These are phyloP conservation scores for Odontophorus gujanensis DNA, from an alignment of 2,113 vertebrate species.

Conservation along the genomic window DNA sequence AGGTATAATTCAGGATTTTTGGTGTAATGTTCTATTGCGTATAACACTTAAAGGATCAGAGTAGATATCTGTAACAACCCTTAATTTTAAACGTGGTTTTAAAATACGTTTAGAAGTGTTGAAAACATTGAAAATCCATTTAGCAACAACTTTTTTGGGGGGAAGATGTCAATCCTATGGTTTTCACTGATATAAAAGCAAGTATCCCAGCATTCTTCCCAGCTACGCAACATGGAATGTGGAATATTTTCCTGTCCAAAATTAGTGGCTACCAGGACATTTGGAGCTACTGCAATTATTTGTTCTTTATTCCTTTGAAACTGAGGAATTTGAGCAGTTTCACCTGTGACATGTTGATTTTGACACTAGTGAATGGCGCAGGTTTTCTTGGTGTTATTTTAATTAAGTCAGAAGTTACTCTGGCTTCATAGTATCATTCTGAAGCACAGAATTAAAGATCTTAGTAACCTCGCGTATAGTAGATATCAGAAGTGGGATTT, in stretches of 20 bases:
- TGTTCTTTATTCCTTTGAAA: neutral
- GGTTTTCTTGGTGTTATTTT: neutral
- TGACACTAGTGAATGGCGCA: neutral
- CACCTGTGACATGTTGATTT: neutral
- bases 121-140: neutral
- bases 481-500: neutral
- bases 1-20: neutral
- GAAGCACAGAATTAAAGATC: neutral
- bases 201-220: neutral
- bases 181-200: neutral
- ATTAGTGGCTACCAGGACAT: neutral
- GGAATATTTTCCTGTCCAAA: neutral
- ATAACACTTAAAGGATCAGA: neutral
- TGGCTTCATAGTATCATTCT: neutral
- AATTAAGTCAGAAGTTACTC: neutral
- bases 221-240: rapidly evolving
- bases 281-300: neutral
- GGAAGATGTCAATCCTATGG: neutral
- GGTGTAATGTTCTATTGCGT: neutral
- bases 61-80: neutral
- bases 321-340: neutral
- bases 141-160: neutral
- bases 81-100: neutral
- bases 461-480: neutral
- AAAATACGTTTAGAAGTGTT: no score